Percentiles rank a stretch among this genome's conserved stretches.
Conservation (phyloP, 2,888 invertebrate genomes). For the Pachydiplax longipennis region DNA sequence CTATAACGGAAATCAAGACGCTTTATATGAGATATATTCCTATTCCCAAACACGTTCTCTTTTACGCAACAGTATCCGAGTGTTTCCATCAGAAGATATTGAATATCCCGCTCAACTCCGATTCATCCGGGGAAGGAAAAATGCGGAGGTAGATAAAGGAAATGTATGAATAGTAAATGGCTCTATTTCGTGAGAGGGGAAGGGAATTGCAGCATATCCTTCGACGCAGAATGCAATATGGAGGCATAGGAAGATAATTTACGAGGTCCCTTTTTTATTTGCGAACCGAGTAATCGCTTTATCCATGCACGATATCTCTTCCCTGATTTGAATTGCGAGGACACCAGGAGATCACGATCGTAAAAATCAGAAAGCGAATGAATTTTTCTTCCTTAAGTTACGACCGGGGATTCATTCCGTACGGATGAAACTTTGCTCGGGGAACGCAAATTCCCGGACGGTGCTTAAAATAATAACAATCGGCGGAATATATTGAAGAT, state of each 20-base stretch:
- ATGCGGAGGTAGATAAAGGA: too few relatives aligned
- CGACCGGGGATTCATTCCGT: slow-evolving; percentile 24
- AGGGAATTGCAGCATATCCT: neutral
- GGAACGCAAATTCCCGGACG: neutral
- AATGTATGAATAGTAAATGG: neutral
- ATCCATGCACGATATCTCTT: neutral
- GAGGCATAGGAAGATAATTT: neutral
- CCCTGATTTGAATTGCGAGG: slow-evolving; percentile 2
- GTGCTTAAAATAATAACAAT: slow-evolving; percentile 34
- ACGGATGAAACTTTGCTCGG: slow-evolving; percentile 8
- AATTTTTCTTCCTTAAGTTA: slow-evolving; percentile 5
- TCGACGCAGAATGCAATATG: neutral
- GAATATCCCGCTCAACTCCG: too few relatives aligned
- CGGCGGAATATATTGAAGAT: slow-evolving; percentile 26
- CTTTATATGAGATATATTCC: too few relatives aligned
- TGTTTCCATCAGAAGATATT: too few relatives aligned
- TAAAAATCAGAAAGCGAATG: slow-evolving; percentile 34
- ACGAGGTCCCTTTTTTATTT: neutral
- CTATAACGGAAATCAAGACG: too few relatives aligned
- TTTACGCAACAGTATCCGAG: too few relatives aligned
- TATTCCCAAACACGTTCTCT: too few relatives aligned
- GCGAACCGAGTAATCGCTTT: neutral
- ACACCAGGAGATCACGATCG: slow-evolving; percentile 1
- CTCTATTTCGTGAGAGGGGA: neutral
- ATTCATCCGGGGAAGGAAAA: too few relatives aligned